Base-by-base conservation (phyloP, 1,140 invertebrate genomes). In the Laodelphax striatellus region DNA sequence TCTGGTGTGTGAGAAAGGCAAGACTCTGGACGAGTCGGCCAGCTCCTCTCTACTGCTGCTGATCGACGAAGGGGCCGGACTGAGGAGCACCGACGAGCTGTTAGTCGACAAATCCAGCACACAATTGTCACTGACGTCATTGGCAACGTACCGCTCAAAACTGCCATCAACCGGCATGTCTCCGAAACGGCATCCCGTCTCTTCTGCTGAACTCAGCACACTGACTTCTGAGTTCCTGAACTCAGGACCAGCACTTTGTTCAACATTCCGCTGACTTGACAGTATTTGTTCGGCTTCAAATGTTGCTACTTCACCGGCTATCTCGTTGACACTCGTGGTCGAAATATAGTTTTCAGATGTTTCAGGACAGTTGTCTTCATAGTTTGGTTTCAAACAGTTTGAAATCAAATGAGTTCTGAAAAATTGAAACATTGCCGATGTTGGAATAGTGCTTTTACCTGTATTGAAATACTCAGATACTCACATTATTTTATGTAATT, bases 41-140 rank as follows among this genome's bases (percentile, higher is more conserved):
- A 67, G 53, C 28, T 67, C 66, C 54, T 67, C 66, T 38, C 62
- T 52, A 46, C 64, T 66, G 44, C 63, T 65, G 9, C 65, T 65
- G 1, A 67, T 38, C 6, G 66, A 67, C 13, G 66, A 67, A 13
- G 66, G 66, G 8, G 65, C 65, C 41, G 66, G 66, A 60, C 66
- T 67, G 16, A 67, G 52, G 41, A 66, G 42, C 14, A 59, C 66
- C 11, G 64, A 64, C 14, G 43, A 38, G 21, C 52, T 34, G 58
- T 58, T 41, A 21, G 54, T 64, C 14, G 52, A 60, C 17, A 58
- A 57, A 34, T 55, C 53, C 11, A 50, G 46, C 16, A 57, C 62
- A 55, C 31, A 50, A 41, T 54, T 43, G 24, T 50, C 50, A 24
- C 21, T 50, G 2, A 5, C 9, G 10, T 38, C 34, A 38, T 38